Conservation (phyloP, 2,797 vertebrate species). For the Leptatherina wallacei region DNA sequence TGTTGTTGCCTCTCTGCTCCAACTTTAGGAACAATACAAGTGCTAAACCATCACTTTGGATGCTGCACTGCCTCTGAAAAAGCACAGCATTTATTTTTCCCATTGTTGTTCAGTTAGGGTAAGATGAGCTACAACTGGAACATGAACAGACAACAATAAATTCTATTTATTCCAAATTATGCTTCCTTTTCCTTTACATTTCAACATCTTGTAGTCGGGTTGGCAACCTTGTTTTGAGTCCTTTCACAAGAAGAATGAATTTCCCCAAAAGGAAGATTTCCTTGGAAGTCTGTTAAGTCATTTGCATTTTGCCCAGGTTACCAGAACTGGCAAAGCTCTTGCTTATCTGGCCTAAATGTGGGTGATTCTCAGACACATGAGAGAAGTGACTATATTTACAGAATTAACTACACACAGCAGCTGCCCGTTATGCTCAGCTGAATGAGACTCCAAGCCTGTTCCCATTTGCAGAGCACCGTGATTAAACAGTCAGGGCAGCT, state of each 20-base stretch:
- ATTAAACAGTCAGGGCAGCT: slow-evolving; percentile 67
- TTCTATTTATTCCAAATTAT: slow-evolving; percentile 53
- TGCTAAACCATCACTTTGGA: slow-evolving; percentile 82
- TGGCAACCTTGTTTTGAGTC: slow-evolving; percentile 31
- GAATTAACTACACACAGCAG: slow-evolving; percentile 80
- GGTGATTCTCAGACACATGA: slow-evolving; percentile 79
- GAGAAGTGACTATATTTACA: slow-evolving; percentile 81
- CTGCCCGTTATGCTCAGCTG: slow-evolving; percentile 81
- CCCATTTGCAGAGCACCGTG: slow-evolving; percentile 53
- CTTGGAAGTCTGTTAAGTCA: slow-evolving; percentile 45
- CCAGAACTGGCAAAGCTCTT: slow-evolving; percentile 55
- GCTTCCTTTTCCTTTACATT: slow-evolving; percentile 58
- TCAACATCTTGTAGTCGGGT: slow-evolving; percentile 49
- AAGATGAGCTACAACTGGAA: slow-evolving; percentile 69
- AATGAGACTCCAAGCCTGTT: slow-evolving; percentile 64
- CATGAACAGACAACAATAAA: slow-evolving; percentile 65
- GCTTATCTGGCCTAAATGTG: slow-evolving; percentile 75
- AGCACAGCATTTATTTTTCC: slow-evolving; percentile 48
- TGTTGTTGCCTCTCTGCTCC: slow-evolving; percentile 77
- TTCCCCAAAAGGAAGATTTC: slow-evolving; percentile 43
- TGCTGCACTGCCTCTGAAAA: slow-evolving; percentile 59
- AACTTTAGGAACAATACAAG: slow-evolving; percentile 80
- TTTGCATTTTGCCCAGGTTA: slow-evolving; percentile 52
- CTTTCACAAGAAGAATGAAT: slow-evolving; percentile 52
- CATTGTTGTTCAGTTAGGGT: slow-evolving; percentile 51